Evolutionary conservation across 2,113 vertebrate genomes (phyloP).

Genomic region (Platichthys flesus): DNA sequence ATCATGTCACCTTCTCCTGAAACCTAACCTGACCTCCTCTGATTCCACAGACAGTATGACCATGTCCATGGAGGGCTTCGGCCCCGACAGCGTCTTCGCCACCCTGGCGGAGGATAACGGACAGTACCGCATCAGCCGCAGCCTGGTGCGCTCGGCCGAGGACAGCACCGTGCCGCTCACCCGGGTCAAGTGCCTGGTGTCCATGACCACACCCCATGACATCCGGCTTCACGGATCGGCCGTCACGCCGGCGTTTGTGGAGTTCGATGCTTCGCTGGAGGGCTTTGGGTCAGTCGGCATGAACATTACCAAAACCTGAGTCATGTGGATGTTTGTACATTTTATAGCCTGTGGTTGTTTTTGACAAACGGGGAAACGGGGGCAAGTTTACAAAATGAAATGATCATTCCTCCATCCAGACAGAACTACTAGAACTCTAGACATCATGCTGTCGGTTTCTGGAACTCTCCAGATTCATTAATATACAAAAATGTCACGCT

Average conservation of each 20-base stretch:
- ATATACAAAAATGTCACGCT: too few relatives aligned
- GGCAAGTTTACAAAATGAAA: too few relatives aligned
- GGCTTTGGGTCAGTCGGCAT: conserved; percentile 91
- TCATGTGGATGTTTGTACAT: background rate
- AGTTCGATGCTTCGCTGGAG: conserved; percentile 96
- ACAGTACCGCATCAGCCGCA: conserved; percentile 95
- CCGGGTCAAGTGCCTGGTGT: conserved; percentile 97
- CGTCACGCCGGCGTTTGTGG: conserved; percentile 93
- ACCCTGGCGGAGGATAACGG: conserved; percentile 90
- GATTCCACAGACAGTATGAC: conserved; percentile 88
- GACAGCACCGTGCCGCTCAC: conserved; percentile 97
- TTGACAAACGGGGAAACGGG: too few relatives aligned
- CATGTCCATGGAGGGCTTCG: conserved; percentile 91
- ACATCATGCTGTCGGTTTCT: background rate
- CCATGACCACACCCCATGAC: conserved; percentile 99
- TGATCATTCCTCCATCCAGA: too few relatives aligned
- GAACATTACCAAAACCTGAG: fast-evolving
- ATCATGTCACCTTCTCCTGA: background rate
- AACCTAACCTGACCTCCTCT: background rate
- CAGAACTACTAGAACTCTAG: too few relatives aligned
- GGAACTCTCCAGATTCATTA: too few relatives aligned
- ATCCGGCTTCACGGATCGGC: conserved; percentile 96
- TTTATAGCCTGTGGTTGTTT: too few relatives aligned
- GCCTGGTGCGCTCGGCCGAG: conserved; percentile 95
- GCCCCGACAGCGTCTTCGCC: conserved; percentile 93